Evolutionary conservation across 2,888 invertebrate genomes (phyloP).

Genomic region (Cerceris ruficornis): DNA sequence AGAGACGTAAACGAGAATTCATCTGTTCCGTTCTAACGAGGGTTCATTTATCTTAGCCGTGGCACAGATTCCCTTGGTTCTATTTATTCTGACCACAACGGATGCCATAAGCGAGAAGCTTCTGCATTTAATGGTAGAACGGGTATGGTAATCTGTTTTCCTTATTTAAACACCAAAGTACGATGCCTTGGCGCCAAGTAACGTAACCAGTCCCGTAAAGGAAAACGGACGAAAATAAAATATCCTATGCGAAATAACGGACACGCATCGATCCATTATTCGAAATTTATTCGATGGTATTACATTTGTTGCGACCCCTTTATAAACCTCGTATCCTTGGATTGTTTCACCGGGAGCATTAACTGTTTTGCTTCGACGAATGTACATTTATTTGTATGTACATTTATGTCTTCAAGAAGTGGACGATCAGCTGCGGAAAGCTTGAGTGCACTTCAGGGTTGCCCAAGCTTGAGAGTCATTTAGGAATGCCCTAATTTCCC

Average conservation of each 20-base stretch:
- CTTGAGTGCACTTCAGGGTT: neutral
- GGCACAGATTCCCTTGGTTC: conserved; percentile 77
- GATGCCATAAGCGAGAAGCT: conserved; percentile 60
- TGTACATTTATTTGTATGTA: too few species aligned
- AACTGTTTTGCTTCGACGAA: neutral
- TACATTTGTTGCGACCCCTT: conserved; percentile 46
- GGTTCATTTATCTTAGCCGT: conserved; percentile 78
- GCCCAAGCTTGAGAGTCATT: too few species aligned
- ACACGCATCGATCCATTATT: conserved; percentile 34
- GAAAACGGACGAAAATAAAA: neutral
- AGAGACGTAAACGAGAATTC: conserved; percentile 62
- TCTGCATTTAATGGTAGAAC: conserved; percentile 72
- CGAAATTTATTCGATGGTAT: conserved; percentile 27
- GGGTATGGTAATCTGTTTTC: conserved; percentile 74
- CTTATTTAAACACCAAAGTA: conserved; percentile 71
- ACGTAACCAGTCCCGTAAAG: conserved; percentile 13
- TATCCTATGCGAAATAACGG: conserved; percentile 9
- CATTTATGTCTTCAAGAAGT: too few species aligned
- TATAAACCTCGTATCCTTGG: conserved; percentile 13
- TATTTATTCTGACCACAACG: conserved; percentile 74
- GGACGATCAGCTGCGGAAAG: neutral
- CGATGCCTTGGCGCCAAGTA: conserved; percentile 6
- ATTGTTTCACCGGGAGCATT: neutral
- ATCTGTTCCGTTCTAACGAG: conserved; percentile 73
- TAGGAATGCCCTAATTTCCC: too few species aligned